Evolutionary conservation across 2,113 vertebrate species (phyloP), one percentile per base, ranked within the genome.

Genomic region (Anhinga rufa): DNA sequence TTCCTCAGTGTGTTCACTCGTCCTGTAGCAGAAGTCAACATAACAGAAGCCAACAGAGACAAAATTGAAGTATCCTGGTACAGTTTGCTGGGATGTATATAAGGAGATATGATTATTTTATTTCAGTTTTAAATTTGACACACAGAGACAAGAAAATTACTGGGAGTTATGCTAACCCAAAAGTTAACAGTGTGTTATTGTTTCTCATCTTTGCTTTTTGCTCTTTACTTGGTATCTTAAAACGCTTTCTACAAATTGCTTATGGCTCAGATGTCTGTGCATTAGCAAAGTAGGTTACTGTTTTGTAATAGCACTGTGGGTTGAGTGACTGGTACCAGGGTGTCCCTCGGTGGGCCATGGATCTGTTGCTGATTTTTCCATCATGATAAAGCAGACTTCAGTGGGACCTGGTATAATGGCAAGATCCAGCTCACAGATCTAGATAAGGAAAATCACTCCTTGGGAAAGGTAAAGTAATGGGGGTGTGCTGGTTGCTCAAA

Each of bases 11-110:
- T 95, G 96, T 95, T 96, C 88, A 91, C 94, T 95, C 26, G 26
- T 96, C 91, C 91, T 97, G 64, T 91, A 93, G 87, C 82, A 95
- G 93, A 92, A 97, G 90, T 96, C 95, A 96, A 92, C 92, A 92
- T 94, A 96, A 94, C 95, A 96, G 92, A 97, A 97, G 92, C 89
- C 68, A 94, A 90, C 70, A 92, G 84, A 91, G 94, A 89, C 78
- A 91, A 95, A 95, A 81, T 74, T 91, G 86, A 92, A 95, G 84
- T 42, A 66, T 52, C 85, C 78, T 91, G 38, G 15, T 95, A 69
- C 32, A 38, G n/a, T 93, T 92, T 93, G 32, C 42, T 1, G 51
- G 55, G 65, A 66, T 69, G 13, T 70, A 78, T 80, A 48, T 74
- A 57, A 48, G 78, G 71, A 90, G 38, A 86, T 57, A 80, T 9